Percentiles rank a stretch among this genome's conserved stretches.
Evolutionary conservation across 2,113 vertebrate genomes (phyloP).

Genomic region (Spilogale gracilis): DNA sequence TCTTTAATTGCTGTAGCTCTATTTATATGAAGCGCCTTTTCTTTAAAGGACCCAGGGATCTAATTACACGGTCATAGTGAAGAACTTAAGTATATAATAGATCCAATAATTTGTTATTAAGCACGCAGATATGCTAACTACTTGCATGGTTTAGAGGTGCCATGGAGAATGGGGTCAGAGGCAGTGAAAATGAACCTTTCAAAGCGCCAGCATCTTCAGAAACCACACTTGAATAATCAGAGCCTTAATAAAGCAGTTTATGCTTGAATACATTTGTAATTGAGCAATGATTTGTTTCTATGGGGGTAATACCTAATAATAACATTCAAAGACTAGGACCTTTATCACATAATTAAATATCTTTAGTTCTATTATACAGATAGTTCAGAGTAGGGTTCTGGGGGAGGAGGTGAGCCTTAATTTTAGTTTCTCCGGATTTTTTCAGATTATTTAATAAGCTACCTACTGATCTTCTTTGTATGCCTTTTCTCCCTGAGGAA

Average conservation of each 20-base stretch:
- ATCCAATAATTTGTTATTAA: slow-evolving; percentile 42
- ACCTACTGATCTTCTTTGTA: not conserved
- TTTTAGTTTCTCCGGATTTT: slow-evolving; percentile 23
- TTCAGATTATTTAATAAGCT: slow-evolving; percentile 22
- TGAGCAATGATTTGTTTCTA: slow-evolving; percentile 55
- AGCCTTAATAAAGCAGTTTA: not conserved
- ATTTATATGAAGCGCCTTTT: not conserved
- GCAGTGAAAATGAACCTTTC: not conserved
- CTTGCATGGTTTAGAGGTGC: not conserved
- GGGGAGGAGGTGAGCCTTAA: not conserved
- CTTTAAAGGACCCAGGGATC: slow-evolving; percentile 55
- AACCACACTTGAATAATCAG: not conserved
- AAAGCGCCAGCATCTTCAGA: not conserved
- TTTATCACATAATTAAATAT: slow-evolving; percentile 51
- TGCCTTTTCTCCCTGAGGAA: not conserved
- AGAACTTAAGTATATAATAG: slow-evolving; percentile 55
- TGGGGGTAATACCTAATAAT: not conserved
- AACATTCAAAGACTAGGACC: slow-evolving; percentile 9
- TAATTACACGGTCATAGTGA: slow-evolving; percentile 39
- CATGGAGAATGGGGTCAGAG: not conserved
- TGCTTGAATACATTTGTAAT: not conserved
- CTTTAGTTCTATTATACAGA: slow-evolving; percentile 20
- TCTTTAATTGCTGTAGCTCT: slow-evolving; percentile 11
- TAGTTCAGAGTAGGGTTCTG: not conserved
- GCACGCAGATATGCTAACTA: not conserved